Conservation (phyloP, 1,140 invertebrate species). For the Lerema accius region DNA sequence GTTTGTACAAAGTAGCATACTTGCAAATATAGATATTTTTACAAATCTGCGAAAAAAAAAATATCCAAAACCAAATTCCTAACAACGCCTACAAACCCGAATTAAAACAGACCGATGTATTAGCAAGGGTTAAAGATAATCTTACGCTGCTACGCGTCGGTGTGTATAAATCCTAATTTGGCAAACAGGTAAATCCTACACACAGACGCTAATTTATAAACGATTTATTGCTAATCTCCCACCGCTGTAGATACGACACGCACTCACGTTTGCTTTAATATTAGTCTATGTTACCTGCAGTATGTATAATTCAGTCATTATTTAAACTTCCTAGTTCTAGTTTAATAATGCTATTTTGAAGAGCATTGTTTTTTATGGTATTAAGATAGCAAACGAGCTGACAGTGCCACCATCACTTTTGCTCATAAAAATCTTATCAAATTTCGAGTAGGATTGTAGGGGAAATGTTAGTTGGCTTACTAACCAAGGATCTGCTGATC, state of each 20-base stretch:
- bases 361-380: too few species aligned
- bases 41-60: too few species aligned
- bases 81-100: neutral
- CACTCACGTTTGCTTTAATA: slow-evolving; percentile 22
- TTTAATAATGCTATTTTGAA: too few species aligned
- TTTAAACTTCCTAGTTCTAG: too few species aligned
- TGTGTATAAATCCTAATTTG: slow-evolving; percentile 47
- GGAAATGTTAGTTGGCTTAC: too few species aligned
- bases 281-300: neutral
- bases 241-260: slow-evolving; percentile 40
- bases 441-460: too few species aligned
- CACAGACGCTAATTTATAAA: slow-evolving; percentile 55
- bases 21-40: too few species aligned
- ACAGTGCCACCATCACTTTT: too few species aligned
- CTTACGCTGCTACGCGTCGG: slow-evolving; percentile 16
- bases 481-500: too few species aligned
- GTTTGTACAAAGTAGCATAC: too few species aligned
- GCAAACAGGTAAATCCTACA: slow-evolving; percentile 47
- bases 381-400: too few species aligned
- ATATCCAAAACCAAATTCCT: neutral
- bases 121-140: slow-evolving; percentile 22
- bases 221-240: slow-evolving; percentile 54
- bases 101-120: neutral
- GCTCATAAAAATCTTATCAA: too few species aligned
- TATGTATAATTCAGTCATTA: neutral